Percentiles rank a stretch among this genome's conserved stretches.
Evolutionary conservation across 2,888 invertebrate species (phyloP).

Genomic region (Crocallis elinguaria): DNA sequence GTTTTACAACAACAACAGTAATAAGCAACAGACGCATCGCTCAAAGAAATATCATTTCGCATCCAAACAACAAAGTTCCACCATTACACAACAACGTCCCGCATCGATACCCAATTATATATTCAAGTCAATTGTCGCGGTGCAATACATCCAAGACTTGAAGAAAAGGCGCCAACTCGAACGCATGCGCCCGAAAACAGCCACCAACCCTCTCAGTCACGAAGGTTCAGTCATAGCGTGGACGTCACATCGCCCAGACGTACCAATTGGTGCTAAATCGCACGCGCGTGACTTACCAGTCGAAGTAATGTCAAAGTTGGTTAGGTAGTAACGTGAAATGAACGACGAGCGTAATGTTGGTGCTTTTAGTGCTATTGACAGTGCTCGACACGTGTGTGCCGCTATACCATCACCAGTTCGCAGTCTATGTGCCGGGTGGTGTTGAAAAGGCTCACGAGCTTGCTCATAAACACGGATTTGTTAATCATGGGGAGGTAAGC

Average conservation of each 20-base stretch:
- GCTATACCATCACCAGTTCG: conserved; percentile 85
- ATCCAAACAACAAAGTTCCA: conserved; percentile 36
- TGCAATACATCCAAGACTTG: conserved; percentile 71
- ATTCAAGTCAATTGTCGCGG: conserved; percentile 77
- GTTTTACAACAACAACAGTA: conserved; percentile 1
- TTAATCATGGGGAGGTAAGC: conserved; percentile 80
- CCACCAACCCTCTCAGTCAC: conserved; percentile 30
- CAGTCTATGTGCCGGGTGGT: conserved; percentile 89
- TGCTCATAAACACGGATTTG: conserved; percentile 77
- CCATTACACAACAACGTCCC: conserved; percentile 27
- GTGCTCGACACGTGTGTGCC: conserved; percentile 77
- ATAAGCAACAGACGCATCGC: conserved; percentile 3
- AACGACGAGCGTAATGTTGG: conserved; percentile 73
- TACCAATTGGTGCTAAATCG: conserved; percentile 25
- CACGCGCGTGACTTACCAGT: conserved; percentile 14
- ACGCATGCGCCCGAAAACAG: conserved; percentile 34
- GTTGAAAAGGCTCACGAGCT: conserved; percentile 63
- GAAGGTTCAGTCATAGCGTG: conserved; percentile 61
- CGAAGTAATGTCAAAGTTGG: conserved; percentile 40
- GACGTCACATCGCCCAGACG: conserved; percentile 53
- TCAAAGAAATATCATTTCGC: conserved; percentile 5
- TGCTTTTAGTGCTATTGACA: conserved; percentile 72
- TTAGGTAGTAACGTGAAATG: conserved; percentile 73
- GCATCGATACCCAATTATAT: conserved; percentile 64
- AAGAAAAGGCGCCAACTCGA: conserved; percentile 80